These are phyloP conservation scores for Callimorpha dominula DNA, from an alignment of 2,888 invertebrate species.

Conservation along the genomic window DNA sequence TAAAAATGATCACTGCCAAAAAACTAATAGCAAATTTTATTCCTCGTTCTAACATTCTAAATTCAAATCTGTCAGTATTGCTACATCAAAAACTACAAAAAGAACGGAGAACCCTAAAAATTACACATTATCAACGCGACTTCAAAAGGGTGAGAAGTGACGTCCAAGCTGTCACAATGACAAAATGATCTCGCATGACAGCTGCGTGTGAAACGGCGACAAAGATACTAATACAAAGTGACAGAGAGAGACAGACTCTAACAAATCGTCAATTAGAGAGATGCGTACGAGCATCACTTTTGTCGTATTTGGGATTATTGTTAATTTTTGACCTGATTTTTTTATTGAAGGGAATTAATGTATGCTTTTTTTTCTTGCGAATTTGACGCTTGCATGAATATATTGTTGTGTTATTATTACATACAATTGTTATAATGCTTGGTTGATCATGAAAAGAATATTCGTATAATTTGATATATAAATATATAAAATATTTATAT, in stretches of 20 bases:
- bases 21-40: not conserved
- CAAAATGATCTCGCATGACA: slow-evolving; percentile 83
- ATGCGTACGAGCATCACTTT: slow-evolving; percentile 53
- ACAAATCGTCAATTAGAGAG: slow-evolving; percentile 65
- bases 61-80: slow-evolving; percentile 13
- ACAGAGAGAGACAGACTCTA: slow-evolving; percentile 32
- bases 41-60: not conserved
- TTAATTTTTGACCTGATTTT: slow-evolving; percentile 56
- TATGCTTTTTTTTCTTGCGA: slow-evolving; percentile 12
- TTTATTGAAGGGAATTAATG: slow-evolving; percentile 31
- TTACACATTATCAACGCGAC: slow-evolving; percentile 51
- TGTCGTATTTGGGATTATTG: slow-evolving; percentile 52
- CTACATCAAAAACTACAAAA: slow-evolving; percentile 17
- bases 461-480: no score
- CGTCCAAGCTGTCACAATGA: slow-evolving; percentile 82
- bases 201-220: slow-evolving; percentile 69
- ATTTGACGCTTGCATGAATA: slow-evolving; percentile 35
- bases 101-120: slow-evolving; percentile 43
- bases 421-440: slow-evolving; percentile 4
- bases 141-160: slow-evolving; percentile 81
- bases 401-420: slow-evolving; percentile 31
- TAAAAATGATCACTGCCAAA: not conserved
- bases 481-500: not conserved
- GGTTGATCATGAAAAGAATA: slow-evolving; percentile 21
- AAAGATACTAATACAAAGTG: slow-evolving; percentile 28